Evolutionary conservation across 1,140 invertebrate species (phyloP).

Genomic region (Temnothorax curvispinosus): DNA sequence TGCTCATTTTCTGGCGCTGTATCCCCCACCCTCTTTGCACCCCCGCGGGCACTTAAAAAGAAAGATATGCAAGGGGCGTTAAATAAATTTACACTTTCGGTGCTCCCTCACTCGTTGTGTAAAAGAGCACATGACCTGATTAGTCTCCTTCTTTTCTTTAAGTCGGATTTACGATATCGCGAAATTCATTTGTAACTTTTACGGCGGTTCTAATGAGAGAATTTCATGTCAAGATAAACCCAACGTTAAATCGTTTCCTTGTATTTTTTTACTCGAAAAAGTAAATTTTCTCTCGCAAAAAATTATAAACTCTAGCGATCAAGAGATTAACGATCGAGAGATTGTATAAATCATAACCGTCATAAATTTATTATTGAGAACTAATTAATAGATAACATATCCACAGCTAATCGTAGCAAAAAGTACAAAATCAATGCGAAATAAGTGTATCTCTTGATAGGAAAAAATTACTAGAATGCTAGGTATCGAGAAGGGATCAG

Average conservation of each 20-base stretch:
- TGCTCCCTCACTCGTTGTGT: background rate
- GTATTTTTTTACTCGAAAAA: background rate
- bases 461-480: background rate
- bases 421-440: background rate
- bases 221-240: constrained; percentile 18
- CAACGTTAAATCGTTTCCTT: background rate
- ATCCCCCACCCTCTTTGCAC: constrained; percentile 7
- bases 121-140: constrained; percentile 34
- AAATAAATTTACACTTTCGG: constrained; percentile 62
- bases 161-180: constrained; percentile 32
- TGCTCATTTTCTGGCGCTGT: constrained; percentile 20
- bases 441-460: background rate
- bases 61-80: constrained; percentile 54
- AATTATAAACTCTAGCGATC: background rate
- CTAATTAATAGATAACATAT: background rate
- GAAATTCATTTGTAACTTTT: constrained; percentile 53
- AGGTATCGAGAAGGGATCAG: background rate
- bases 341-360: background rate
- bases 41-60: constrained; percentile 49
- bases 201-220: constrained; percentile 35
- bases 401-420: background rate
- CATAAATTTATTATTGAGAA: background rate
- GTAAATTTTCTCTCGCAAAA: background rate
- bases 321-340: background rate
- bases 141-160: constrained; percentile 26